Evolutionary conservation across 1,140 invertebrate genomes (phyloP), one percentile per base, ranked within the genome.

Genomic region (Drosophila ironensis): DNA sequence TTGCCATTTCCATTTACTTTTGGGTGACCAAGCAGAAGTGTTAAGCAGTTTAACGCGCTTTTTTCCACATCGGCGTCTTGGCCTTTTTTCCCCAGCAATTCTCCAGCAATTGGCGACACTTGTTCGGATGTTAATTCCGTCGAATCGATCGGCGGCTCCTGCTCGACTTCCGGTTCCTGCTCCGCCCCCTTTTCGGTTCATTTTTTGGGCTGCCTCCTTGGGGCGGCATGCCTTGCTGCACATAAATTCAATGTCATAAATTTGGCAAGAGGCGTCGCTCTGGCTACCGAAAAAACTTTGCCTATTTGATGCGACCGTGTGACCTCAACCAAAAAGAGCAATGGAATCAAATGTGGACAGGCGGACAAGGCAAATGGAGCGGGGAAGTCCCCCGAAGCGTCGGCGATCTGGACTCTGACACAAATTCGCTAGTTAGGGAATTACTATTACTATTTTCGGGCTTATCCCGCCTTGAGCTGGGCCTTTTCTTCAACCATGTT

Each of bases 21-120:
- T 67, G 67, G 68, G 81, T 86, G 72, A 25, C 70, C 76, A 87
- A 37, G 75, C 81, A 87, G 81, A 87, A 87, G 81, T 87, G 81
- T 81, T 87, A 87, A 87, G 78, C 72, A 60, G 81, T 87, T 87
- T 87, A 87, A 59, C 77, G 71, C 81, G 76, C 81, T 48, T 69
- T 87, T 81, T 87, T 63, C 40, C 30, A 5, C 7, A 22, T 22
- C 20, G 33, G 5, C 25, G 44, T 41, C 68, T 42, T 54, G 45
- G 30, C 17, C 38, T 22, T 25, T 16, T 45, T 30, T 27, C 20
- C 42, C 25, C n/a, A n/a, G n/a, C 30, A 12, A 14, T 40, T 14
- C 48, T 48, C 12, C 7, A 17, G 7, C 57, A 51, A 37, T 45
- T 52, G 4, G 33, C 41, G 38, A 50, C 53, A 60, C 25, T 52